Conservation (phyloP, 2,888 invertebrate genomes). For the Aleiodes leptofemur region DNA sequence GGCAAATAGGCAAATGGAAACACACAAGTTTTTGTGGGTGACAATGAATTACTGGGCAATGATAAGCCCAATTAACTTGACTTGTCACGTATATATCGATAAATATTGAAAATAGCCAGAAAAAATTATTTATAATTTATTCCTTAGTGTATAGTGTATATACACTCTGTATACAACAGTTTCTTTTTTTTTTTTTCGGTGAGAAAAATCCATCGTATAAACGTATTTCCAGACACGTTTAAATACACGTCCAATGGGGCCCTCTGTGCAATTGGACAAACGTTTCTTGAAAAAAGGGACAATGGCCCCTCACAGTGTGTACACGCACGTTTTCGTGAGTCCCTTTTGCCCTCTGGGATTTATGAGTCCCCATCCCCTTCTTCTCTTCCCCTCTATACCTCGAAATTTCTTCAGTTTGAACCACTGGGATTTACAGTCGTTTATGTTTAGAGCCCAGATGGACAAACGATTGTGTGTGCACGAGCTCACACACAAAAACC, state of each 20-base stretch:
- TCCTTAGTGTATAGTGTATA: not conserved
- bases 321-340: constrained; percentile 37
- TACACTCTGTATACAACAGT: not conserved
- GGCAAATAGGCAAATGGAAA: too few species aligned
- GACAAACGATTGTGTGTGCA: constrained; percentile 30
- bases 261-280: constrained; percentile 38
- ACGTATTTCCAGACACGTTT: constrained; percentile 45
- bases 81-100: constrained; percentile 25
- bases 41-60: not conserved
- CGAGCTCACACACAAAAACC: not conserved
- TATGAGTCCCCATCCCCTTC: constrained; percentile 20
- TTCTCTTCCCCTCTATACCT: not conserved
- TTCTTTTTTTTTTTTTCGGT: constrained; percentile 21
- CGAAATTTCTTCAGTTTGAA: constrained; percentile 33
- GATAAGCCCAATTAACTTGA: constrained; percentile 31
- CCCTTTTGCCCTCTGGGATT: constrained; percentile 46
- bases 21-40: not conserved
- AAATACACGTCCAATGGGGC: constrained; percentile 24
- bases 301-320: constrained; percentile 41
- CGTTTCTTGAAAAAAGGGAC: constrained; percentile 42
- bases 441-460: constrained; percentile 22
- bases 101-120: not conserved
- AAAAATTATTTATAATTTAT: constrained; percentile 20
- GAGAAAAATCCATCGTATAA: constrained; percentile 31
- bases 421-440: constrained; percentile 23